Conservation (phyloP, 1,140 invertebrate species). For the Neoseiulus cucumeris region DNA sequence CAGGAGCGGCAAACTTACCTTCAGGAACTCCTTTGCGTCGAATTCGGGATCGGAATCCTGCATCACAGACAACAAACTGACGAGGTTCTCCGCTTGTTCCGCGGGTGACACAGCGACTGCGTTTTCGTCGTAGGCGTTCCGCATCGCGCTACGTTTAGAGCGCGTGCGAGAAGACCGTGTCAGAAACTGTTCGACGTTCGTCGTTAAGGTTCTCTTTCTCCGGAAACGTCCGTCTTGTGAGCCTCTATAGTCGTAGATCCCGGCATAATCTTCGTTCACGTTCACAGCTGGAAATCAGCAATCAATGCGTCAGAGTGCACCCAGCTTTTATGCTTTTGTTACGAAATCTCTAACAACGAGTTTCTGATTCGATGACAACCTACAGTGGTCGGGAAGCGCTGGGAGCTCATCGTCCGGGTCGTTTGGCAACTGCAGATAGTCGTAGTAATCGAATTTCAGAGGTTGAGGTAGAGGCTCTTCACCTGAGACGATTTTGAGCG, state of each 20-base stretch:
- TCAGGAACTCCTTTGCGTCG: neutral
- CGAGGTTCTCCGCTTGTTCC: neutral
- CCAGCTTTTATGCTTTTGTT: no score
- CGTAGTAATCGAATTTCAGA: neutral
- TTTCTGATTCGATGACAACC: no score
- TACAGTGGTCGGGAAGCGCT: neutral
- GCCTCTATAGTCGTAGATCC: constrained; percentile 8
- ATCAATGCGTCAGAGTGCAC: no score
- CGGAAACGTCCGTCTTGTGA: neutral
- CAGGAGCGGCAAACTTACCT: neutral
- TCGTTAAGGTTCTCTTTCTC: neutral
- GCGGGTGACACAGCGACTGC: neutral
- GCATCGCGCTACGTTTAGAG: neutral
- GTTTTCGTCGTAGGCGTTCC: neutral
- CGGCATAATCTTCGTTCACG: neutral
- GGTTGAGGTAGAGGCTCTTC: no score
- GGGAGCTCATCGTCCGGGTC: neutral
- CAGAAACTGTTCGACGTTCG: neutral
- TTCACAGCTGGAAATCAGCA: neutral
- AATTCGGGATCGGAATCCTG: neutral
- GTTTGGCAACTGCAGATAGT: neutral
- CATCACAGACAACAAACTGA: neutral
- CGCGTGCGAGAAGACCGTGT: neutral
- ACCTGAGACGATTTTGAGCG: no score
- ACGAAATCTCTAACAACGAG: no score